Percentiles rank a stretch among this genome's conserved stretches.
Evolutionary conservation across 2,113 vertebrate genomes (phyloP).

Genomic region (Coptodon bakossiorum): DNA sequence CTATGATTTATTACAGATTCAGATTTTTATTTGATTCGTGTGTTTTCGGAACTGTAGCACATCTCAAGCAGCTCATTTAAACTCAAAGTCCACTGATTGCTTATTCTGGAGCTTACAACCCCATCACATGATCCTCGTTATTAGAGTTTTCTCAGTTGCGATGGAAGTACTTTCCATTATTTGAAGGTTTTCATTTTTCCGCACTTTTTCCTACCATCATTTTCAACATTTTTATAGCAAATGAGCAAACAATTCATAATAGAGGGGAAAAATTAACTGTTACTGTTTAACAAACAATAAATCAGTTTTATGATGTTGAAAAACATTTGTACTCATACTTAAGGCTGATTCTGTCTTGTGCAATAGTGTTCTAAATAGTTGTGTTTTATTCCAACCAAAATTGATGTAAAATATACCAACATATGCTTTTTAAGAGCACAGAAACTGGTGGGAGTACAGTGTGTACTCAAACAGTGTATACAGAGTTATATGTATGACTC

Average conservation of each 20-base stretch:
- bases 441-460: background rate
- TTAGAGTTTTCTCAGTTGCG: background rate
- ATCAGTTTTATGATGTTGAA: background rate
- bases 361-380: background rate
- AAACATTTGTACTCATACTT: background rate
- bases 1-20: background rate
- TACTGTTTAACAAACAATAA: background rate
- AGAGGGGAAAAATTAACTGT: background rate
- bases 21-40: background rate
- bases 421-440: background rate
- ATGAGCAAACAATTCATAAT: background rate
- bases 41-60: rapidly evolving
- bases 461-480: background rate
- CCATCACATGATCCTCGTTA: background rate
- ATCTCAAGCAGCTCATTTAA: background rate
- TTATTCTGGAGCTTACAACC: background rate
- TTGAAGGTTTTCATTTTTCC: background rate
- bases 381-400: background rate
- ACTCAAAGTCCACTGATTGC: background rate
- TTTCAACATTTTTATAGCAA: background rate
- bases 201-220: background rate
- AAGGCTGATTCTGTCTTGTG: background rate
- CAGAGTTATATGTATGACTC: background rate
- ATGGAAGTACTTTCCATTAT: background rate
- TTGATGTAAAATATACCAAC: background rate